Conservation (phyloP, 2,113 vertebrate species). For the Jacana jacana region DNA sequence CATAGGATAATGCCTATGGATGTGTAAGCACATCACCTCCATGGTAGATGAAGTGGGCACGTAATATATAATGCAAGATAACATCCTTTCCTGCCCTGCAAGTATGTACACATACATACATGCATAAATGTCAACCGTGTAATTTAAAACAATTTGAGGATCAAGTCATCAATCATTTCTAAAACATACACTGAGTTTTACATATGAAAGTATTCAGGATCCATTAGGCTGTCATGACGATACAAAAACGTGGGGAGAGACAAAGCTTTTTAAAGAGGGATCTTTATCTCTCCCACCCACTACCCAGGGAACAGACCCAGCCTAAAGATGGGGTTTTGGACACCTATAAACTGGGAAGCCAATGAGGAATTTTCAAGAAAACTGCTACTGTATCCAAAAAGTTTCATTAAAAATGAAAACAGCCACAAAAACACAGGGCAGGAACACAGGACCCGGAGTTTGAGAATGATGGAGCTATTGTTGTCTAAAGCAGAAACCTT, state of each 20-base stretch:
- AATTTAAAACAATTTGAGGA: constrained; percentile 43
- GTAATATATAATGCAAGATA: background rate
- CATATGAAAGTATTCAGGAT: constrained; percentile 22
- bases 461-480: constrained; percentile 68
- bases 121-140: constrained; percentile 41
- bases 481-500: constrained; percentile 74
- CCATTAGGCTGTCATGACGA: constrained; percentile 28
- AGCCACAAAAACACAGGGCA: constrained; percentile 1
- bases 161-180: constrained; percentile 49
- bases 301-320: background rate
- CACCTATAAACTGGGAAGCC: constrained; percentile 10
- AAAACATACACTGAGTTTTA: background rate
- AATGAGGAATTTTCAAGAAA: constrained; percentile 31
- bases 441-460: constrained; percentile 19
- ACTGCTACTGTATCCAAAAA: background rate
- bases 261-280: constrained; percentile 37
- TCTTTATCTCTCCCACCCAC: constrained; percentile 12
- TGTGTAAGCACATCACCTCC: background rate
- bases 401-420: constrained; percentile 1
- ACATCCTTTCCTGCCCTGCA: background rate
- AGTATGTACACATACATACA: constrained; percentile 14
- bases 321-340: background rate
- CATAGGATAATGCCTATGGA: background rate
- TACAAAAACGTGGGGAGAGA: background rate
- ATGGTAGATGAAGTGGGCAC: background rate